Evolutionary conservation across 1,140 invertebrate species (phyloP), one percentile per base, ranked within the genome.

Genomic region (Drosophila pseudoobscura): DNA sequence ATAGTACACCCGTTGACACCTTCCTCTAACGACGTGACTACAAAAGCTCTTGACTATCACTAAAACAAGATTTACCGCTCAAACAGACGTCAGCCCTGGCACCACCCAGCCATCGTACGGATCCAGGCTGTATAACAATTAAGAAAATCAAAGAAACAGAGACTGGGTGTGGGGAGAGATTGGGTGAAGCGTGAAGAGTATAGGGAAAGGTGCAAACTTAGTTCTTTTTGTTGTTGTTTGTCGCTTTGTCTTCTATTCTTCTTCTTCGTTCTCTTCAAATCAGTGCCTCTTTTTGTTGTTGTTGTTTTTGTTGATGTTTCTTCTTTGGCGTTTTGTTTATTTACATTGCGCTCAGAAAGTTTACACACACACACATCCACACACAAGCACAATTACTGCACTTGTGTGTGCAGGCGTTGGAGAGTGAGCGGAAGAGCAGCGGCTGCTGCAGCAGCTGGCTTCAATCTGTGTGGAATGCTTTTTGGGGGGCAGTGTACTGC

Each of bases 311-410:
- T 80, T 80, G 44, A 59, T 73, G 64, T 84, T 39, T 39, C 35
- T 39, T 11, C 71, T 66, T 80, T 80, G 78, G 57, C 83, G 75
- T 80, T 75, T 87, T 87, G 82, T 87, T 87, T 87, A 88, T 87
- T 87, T 87, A 87, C 83, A 88, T 87, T 88, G 83, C 58, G 75
- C 78, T 88, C 59, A 59, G 88, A 59, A 87, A 87, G 82, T 87
- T 87, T 72, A 85, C 83, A 59, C 75, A 75, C 61, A 80, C 73
- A 63, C 15, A 51, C 53, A 35, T 6, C 0, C 44, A 61, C 58
- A 62, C 24, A 39, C 35, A 45, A 52, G 50, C 29, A 56, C 44
- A 49, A 31, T 41, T 52, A 13, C 7, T 65, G 73, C 58, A 72
- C 41, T 53, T 57, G 43, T 45, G 55, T 68, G 26, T 56, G 57